phyloP scores from a whole-genome alignment of 2,888 invertebrate genomes.

The Leucoma salicis region DNA sequence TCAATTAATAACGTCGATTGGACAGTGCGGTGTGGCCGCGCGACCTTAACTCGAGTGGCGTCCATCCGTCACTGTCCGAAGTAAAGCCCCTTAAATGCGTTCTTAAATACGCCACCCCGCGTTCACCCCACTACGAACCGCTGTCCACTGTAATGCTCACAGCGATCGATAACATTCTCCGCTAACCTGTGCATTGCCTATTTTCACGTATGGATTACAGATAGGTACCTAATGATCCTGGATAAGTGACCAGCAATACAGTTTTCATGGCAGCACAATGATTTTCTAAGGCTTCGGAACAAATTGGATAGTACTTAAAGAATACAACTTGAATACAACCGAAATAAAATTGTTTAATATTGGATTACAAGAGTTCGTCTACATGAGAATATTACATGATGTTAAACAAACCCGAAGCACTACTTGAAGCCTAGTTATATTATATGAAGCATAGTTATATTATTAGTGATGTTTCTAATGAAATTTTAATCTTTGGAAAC shows the following conservation, averaged over 20 bases:
- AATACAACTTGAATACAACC: no score
- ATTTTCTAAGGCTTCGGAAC: no score
- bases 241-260: slow-evolving; percentile 4
- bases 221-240: slow-evolving; percentile 8
- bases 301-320: no score
- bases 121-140: slow-evolving; percentile 29
- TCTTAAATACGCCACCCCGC: slow-evolving; percentile 58
- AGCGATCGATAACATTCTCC: slow-evolving; percentile 51
- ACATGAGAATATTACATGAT: slow-evolving; percentile 1
- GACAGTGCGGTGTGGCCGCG: slow-evolving; percentile 45
- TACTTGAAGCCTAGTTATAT: slow-evolving; percentile 26
- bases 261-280: background rate
- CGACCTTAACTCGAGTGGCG: slow-evolving; percentile 49
- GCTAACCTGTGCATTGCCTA: slow-evolving; percentile 28
- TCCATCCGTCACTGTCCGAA: slow-evolving; percentile 70
- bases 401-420: slow-evolving; percentile 4
- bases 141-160: slow-evolving; percentile 54
- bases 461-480: no score
- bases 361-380: background rate
- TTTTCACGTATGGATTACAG: slow-evolving; percentile 22
- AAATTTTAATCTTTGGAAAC: no score
- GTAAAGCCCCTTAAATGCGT: slow-evolving; percentile 70
- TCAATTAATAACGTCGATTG: slow-evolving; percentile 57
- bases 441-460: no score
- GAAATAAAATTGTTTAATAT: background rate